phyloP scores from a whole-genome alignment of 1,140 invertebrate species.

The Notospermus geniculatus region DNA sequence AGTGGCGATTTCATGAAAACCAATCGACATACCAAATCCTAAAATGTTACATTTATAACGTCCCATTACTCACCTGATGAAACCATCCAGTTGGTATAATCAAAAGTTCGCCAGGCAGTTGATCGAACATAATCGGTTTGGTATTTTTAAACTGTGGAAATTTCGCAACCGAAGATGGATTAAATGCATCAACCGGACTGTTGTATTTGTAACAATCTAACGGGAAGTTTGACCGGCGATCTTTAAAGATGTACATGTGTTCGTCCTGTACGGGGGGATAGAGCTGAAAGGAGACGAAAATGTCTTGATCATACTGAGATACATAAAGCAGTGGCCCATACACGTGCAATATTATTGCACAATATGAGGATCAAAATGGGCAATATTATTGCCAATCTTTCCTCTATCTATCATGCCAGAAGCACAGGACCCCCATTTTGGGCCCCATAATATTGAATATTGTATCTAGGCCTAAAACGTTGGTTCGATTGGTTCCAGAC shows the following conservation, averaged over 20 bases:
- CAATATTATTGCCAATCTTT: too few relatives aligned
- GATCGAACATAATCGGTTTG: conserved; percentile 43
- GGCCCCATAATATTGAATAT: too few relatives aligned
- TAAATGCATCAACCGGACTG: conserved; percentile 43
- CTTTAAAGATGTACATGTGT: conserved; percentile 32
- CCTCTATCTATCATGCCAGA: too few relatives aligned
- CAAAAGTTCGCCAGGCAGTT: conserved; percentile 48
- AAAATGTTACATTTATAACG: too few relatives aligned
- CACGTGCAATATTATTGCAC: too few relatives aligned
- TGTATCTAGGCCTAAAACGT: too few relatives aligned
- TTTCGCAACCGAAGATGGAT: conserved; percentile 19
- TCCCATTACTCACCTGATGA: conserved; percentile 52
- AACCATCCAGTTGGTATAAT: conserved; percentile 55
- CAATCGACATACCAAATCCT: too few relatives aligned
- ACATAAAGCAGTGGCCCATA: not conserved
- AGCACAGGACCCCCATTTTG: too few relatives aligned
- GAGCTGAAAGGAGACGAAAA: conserved; percentile 32
- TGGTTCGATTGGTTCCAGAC: too few relatives aligned
- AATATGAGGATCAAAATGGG: too few relatives aligned
- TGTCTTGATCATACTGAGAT: too few relatives aligned
- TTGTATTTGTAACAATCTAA: conserved; percentile 51
- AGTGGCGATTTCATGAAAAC: too few relatives aligned
- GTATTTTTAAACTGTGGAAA: conserved; percentile 37
- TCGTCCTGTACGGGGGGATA: conserved; percentile 51
- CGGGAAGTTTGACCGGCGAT: conserved; percentile 45